phyloP scores from a whole-genome alignment of 2,113 vertebrate species.

The Eclectus roratus region DNA sequence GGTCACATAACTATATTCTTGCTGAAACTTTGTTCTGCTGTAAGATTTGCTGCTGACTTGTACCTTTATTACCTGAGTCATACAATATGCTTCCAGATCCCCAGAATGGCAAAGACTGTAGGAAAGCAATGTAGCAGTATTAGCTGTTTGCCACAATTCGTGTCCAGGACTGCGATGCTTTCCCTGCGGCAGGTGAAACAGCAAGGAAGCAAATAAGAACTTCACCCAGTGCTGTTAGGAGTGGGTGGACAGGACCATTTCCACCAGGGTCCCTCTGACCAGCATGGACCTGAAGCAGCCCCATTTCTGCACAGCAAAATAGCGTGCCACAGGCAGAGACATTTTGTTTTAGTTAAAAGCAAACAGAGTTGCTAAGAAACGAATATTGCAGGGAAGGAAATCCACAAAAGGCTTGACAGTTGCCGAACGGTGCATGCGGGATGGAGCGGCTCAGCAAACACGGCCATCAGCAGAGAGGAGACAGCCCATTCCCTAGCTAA shows the following conservation, averaged over 20 bases:
- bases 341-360: constrained; percentile 65
- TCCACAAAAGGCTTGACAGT: constrained; percentile 46
- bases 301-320: constrained; percentile 38
- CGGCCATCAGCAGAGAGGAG: background rate
- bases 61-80: background rate
- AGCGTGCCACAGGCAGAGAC: constrained; percentile 58
- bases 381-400: constrained; percentile 50
- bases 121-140: background rate
- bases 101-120: background rate
- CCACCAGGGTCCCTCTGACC: constrained; percentile 37
- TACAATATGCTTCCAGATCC: background rate
- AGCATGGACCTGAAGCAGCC: constrained; percentile 11
- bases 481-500: background rate
- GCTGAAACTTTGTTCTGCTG: background rate
- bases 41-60: background rate
- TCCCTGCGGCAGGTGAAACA: background rate
- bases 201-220: background rate
- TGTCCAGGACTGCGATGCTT: background rate
- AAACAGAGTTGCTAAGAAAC: constrained; percentile 74
- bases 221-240: background rate
- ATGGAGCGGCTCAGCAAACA: background rate
- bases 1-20: background rate
- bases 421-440: background rate
- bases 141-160: background rate
- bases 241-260: constrained; percentile 8